These are phyloP conservation scores for Siphamia tubifer DNA, from an alignment of 2,113 vertebrate genomes.

Conservation along the genomic window DNA sequence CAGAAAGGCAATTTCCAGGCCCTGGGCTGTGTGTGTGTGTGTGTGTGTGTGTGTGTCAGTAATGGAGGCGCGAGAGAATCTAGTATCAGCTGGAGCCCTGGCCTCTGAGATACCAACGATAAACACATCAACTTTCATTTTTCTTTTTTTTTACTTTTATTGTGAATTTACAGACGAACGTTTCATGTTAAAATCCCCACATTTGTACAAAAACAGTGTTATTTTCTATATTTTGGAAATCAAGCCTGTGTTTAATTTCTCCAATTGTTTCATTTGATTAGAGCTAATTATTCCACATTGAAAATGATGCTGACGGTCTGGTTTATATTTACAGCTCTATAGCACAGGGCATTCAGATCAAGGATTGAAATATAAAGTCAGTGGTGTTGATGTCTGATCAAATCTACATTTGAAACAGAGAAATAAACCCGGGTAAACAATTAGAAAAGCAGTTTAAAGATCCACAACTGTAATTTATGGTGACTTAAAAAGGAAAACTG, in stretches of 20 bases:
- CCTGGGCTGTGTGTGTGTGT: constrained; percentile 46
- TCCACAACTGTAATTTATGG: constrained; percentile 9
- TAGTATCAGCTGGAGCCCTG: constrained; percentile 27
- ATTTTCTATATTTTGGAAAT: background rate
- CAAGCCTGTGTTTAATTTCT: background rate
- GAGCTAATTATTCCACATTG: background rate
- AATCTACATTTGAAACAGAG: constrained; percentile 11
- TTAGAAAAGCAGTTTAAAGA: constrained; percentile 21
- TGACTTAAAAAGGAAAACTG: constrained; percentile 3
- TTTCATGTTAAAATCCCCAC: too few relatives aligned
- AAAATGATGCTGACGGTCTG: background rate
- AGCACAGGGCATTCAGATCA: background rate
- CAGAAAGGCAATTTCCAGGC: constrained; percentile 71
- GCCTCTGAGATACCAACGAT: constrained; percentile 60
- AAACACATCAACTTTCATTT: constrained; percentile 27
- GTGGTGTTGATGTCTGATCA: background rate
- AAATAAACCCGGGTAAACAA: constrained; percentile 7
- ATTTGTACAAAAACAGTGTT: background rate
- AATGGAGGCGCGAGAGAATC: constrained; percentile 46
- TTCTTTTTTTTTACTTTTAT: too few relatives aligned
- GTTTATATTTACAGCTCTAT: constrained; percentile 7
- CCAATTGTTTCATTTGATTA: background rate
- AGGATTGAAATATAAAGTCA: background rate
- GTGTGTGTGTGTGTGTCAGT: constrained; percentile 38
- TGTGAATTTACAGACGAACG: too few relatives aligned